Conservation (phyloP, 2,113 vertebrate species). For the Chaetodon trifascialis region DNA sequence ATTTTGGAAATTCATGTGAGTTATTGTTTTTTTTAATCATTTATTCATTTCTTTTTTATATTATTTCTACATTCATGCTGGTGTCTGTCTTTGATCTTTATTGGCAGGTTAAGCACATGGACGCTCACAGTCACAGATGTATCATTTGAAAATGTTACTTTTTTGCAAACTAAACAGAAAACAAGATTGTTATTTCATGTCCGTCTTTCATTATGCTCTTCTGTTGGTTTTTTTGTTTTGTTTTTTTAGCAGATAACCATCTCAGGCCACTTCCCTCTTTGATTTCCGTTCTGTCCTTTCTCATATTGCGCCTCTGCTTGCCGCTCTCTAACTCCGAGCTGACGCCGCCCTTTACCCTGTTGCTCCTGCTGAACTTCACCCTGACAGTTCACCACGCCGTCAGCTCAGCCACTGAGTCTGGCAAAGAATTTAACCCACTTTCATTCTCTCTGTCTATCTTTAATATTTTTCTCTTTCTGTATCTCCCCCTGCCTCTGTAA, state of each 20-base stretch:
- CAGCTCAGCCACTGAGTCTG: neutral
- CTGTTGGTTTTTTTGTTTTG: neutral
- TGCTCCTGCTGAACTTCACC: conserved; percentile 26
- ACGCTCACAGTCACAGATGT: neutral
- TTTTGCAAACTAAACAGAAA: neutral
- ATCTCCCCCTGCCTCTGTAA: conserved; percentile 46
- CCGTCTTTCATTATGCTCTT: neutral
- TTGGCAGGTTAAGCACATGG: conserved; percentile 9
- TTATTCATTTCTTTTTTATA: conserved; percentile 34
- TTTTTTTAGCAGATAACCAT: neutral
- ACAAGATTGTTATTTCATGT: conserved; percentile 18
- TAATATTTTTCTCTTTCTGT: conserved; percentile 27
- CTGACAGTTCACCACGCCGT: conserved; percentile 6
- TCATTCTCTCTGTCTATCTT: conserved; percentile 10
- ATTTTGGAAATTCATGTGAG: conserved; percentile 99
- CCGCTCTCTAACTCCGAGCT: conserved; percentile 33
- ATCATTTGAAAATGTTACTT: neutral
- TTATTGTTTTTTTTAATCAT: conserved; percentile 80
- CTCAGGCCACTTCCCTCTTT: conserved; percentile 8
- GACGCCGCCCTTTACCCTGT: conserved; percentile 23
- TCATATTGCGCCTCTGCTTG: conserved; percentile 23
- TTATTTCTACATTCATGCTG: conserved; percentile 44
- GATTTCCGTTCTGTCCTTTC: neutral
- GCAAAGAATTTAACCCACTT: conserved; percentile 25
- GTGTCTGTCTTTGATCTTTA: conserved; percentile 39